phyloP scores from a whole-genome alignment of 92 coral and sea anemone genomes.

The Ricordea florida region DNA sequence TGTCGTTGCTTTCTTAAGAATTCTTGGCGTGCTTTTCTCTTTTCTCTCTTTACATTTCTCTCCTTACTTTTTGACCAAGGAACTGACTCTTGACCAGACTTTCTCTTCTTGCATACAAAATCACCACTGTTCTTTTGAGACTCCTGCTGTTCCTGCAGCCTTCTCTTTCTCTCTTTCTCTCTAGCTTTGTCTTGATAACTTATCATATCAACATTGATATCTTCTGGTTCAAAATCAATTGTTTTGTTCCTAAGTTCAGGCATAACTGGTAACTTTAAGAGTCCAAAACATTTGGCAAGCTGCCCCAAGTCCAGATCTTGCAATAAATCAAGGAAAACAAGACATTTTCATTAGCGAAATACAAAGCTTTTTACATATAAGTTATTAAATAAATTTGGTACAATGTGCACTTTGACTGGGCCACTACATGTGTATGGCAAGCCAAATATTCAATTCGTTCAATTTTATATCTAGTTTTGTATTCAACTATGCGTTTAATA shows the following conservation, averaged over 20 bases:
- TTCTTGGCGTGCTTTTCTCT: slow-evolving; percentile 72
- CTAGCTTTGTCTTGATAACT: slow-evolving; percentile 80
- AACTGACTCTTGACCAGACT: slow-evolving; percentile 30
- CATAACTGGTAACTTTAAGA: slow-evolving; percentile 86
- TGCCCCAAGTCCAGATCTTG: slow-evolving; percentile 90
- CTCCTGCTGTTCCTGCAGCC: slow-evolving; percentile 47
- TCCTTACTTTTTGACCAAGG: slow-evolving; percentile 92
- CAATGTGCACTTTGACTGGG: no score
- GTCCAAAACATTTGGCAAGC: slow-evolving; percentile 92
- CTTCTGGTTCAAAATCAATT: slow-evolving; percentile 66
- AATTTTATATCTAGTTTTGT: no score
- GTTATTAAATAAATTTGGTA: no score
- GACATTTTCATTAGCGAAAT: neutral
- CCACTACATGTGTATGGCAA: no score
- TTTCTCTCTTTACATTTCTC: slow-evolving; percentile 70
- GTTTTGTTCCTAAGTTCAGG: slow-evolving; percentile 87
- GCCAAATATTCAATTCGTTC: no score
- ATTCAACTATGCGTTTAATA: no score
- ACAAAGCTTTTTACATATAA: neutral
- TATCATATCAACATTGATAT: slow-evolving; percentile 66
- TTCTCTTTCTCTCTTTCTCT: slow-evolving; percentile 80
- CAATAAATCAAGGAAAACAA: neutral
- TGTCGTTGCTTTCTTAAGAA: slow-evolving; percentile 57
- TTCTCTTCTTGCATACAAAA: slow-evolving; percentile 23
- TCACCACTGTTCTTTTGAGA: neutral